Evolutionary conservation across 2,797 vertebrate species (phyloP), one percentile per base, ranked within the genome.

Genomic region (Microtus agrestis): DNA sequence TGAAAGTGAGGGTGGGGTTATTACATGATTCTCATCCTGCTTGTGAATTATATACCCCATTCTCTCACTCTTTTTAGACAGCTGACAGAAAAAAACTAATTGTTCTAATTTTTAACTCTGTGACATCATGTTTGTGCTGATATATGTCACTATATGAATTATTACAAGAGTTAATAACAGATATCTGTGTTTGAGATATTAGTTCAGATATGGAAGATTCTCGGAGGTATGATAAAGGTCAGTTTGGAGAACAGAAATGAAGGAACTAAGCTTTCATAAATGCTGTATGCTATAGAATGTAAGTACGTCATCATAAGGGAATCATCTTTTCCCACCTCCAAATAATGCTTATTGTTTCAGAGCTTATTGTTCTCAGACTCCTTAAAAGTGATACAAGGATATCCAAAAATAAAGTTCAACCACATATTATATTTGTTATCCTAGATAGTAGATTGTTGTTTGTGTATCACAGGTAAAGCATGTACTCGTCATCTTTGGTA

Each of bases 341-440:
- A 87, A 95, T 91, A 69, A 84, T 95, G 37, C n/a, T 94, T 93
- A 77, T 61, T 96, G 46, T 94, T 93, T 96, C 40, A 78, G 37
- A 74, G 37, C n/a, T 94, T 93, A 77, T 61, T 96, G 46, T 94
- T 93, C 21, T 96, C 40, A 78, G 37, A 74, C 1, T 92, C 90
- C 92, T 85, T 51, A 81, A 90, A 88, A 87, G 69, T 87, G 13
- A 73, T 91, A 84, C 19, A 29, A 5, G 1, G 21, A 91, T 51
- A 87, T 91, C 92, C 84, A 25, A 74, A 89, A 95, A 65, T 46
- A 69, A 84, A 81, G 65, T 65, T 92, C 71, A 23, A 78, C n/a
- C 43, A 71, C 37, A 59, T 89, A 84, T 54, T 80, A 27, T 79
- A 43, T 43, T 77, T 77, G 82, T 91, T 84, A 69, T 54, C 87